These are phyloP conservation scores for Sandelia bainsii DNA, from an alignment of 2,797 vertebrate species.

Conservation along the genomic window DNA sequence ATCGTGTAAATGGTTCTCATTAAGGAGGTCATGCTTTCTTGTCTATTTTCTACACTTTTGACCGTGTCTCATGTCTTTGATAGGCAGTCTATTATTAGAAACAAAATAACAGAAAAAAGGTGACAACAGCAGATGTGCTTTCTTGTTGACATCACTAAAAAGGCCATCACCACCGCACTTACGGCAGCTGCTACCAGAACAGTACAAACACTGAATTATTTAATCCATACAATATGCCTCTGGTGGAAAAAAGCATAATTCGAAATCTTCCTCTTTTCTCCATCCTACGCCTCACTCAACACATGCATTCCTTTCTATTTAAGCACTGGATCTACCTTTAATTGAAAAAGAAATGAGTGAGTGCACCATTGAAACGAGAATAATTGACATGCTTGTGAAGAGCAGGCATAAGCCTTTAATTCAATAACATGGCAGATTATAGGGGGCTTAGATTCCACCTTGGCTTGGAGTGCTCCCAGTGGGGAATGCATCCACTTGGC, in stretches of 20 bases:
- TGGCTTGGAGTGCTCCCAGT: conserved; percentile 71
- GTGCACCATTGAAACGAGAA: conserved; percentile 72
- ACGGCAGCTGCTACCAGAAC: not conserved
- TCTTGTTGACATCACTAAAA: conserved; percentile 20
- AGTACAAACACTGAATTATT: conserved; percentile 32
- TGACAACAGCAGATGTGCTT: not conserved
- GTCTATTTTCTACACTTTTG: conserved; percentile 18
- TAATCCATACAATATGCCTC: not conserved
- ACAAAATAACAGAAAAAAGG: conserved; percentile 8
- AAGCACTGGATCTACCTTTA: conserved; percentile 67
- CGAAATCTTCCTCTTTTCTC: conserved; percentile 16
- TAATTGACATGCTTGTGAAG: conserved; percentile 75
- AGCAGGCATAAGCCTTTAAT: conserved; percentile 80
- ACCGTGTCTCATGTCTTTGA: conserved; percentile 11
- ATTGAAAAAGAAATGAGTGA: conserved; percentile 75
- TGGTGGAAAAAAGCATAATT: conserved; percentile 18
- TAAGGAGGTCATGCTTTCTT: conserved; percentile 11
- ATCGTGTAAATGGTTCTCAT: conserved; percentile 21
- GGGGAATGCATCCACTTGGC: conserved; percentile 76
- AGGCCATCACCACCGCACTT: not conserved
- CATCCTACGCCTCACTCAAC: conserved; percentile 32
- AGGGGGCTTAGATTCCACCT: conserved; percentile 78
- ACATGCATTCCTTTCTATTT: conserved; percentile 30
- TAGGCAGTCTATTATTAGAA: conserved; percentile 27
- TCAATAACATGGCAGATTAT: conserved; percentile 85